These are phyloP conservation scores for Rallus crepitans DNA, from an alignment of 2,797 vertebrate genomes.

Conservation along the genomic window DNA sequence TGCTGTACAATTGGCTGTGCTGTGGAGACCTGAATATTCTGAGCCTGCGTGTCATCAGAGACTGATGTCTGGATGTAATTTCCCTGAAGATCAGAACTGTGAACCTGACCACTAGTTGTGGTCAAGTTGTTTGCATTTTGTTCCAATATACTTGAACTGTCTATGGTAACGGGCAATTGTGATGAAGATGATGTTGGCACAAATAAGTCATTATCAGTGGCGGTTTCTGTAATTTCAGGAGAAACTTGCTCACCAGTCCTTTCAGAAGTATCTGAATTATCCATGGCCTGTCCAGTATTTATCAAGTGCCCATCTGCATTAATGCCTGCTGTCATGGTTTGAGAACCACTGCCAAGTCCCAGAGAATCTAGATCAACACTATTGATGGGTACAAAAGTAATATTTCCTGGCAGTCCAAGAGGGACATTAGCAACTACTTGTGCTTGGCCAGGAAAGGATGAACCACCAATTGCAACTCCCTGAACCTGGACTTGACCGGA, in stretches of 20 bases:
- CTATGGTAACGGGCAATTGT: slow-evolving; percentile 89
- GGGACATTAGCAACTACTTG: slow-evolving; percentile 98
- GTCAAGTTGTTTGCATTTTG: slow-evolving; percentile 87
- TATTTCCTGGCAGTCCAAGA: slow-evolving; percentile 97
- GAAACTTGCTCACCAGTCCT: slow-evolving; percentile 91
- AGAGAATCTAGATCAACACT: slow-evolving; percentile 98
- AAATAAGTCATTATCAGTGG: slow-evolving; percentile 92
- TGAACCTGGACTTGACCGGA: slow-evolving; percentile 95
- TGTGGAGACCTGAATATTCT: slow-evolving; percentile 91
- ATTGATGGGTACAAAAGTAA: slow-evolving; percentile 99
- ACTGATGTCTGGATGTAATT: slow-evolving; percentile 88
- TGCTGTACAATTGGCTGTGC: slow-evolving; percentile 90
- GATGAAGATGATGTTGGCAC: slow-evolving; percentile 95
- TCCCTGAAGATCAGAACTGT: slow-evolving; percentile 91
- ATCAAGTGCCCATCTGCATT: slow-evolving; percentile 98
- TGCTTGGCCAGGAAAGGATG: slow-evolving; percentile 94
- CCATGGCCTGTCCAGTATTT: slow-evolving; percentile 88
- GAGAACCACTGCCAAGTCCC: slow-evolving; percentile 93
- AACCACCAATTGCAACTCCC: slow-evolving; percentile 93
- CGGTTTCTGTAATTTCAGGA: slow-evolving; percentile 90
- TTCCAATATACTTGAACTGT: slow-evolving; percentile 90
- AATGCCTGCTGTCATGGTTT: slow-evolving; percentile 97
- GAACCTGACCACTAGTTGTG: slow-evolving; percentile 87
- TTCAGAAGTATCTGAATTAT: slow-evolving; percentile 89
- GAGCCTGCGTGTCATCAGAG: slow-evolving; percentile 90